These are phyloP conservation scores for Motacilla tschutschensis DNA, from an alignment of 2,113 vertebrate species.

Conservation along the genomic window DNA sequence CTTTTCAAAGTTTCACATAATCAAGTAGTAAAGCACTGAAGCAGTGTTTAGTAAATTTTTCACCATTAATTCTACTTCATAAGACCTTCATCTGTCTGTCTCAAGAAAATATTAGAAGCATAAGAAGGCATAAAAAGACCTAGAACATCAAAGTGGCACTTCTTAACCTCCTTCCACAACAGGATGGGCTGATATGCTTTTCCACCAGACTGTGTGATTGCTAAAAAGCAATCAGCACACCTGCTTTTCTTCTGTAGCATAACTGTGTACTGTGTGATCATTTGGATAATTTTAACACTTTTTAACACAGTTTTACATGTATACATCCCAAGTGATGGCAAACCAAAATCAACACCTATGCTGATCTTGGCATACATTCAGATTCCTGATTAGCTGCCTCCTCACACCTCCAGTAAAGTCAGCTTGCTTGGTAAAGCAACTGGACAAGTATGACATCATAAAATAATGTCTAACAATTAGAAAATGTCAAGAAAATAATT, in stretches of 20 bases:
- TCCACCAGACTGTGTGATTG: not conserved
- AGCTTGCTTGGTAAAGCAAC: not conserved
- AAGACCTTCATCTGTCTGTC: not conserved
- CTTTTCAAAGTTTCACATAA: constrained; percentile 36
- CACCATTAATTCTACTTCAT: constrained; percentile 23
- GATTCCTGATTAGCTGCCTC: not conserved
- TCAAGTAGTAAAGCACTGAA: constrained; percentile 9
- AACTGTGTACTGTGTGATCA: not conserved
- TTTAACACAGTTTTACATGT: not conserved
- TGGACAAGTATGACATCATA: not conserved
- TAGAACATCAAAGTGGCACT: constrained; percentile 43
- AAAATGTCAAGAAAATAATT: not conserved
- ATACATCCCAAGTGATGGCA: not conserved
- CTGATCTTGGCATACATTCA: not conserved
- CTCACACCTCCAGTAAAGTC: not conserved
- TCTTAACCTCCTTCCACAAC: not conserved
- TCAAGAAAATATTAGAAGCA: constrained; percentile 26
- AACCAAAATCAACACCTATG: not conserved
- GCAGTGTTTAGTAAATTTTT: constrained; percentile 37
- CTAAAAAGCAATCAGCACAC: not conserved
- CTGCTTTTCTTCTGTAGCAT: not conserved
- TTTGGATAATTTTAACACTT: not conserved
- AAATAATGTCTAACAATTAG: not conserved
- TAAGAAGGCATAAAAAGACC: constrained; percentile 2
- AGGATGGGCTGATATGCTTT: constrained; percentile 13